Conservation (phyloP, 2,888 invertebrate species). For the Anoplius nigerrimus region DNA sequence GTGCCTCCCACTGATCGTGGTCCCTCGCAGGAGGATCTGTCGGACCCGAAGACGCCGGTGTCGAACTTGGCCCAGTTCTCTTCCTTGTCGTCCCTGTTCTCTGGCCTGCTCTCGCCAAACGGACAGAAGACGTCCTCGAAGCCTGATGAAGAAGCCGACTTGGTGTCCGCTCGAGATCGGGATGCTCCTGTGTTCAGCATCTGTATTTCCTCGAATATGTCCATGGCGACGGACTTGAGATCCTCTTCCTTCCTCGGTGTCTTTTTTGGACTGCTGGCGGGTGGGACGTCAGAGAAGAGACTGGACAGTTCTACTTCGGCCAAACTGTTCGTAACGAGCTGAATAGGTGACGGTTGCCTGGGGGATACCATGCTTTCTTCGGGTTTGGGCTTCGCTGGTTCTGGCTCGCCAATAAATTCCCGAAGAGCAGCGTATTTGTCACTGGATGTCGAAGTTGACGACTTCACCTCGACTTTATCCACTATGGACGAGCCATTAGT, state of each 20-base stretch:
- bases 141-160: constrained; percentile 47
- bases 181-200: constrained; percentile 65
- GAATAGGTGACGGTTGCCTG: constrained; percentile 43
- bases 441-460: constrained; percentile 76
- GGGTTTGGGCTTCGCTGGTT: constrained; percentile 44
- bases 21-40: constrained; percentile 67
- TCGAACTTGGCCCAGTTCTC: constrained; percentile 74
- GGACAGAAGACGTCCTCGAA: constrained; percentile 70
- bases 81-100: constrained; percentile 61
- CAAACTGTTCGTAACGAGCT: constrained; percentile 36
- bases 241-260: constrained; percentile 57
- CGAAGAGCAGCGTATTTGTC: constrained; percentile 90
- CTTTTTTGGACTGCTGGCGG: constrained; percentile 57
- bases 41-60: constrained; percentile 63
- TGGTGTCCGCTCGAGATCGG: constrained; percentile 18
- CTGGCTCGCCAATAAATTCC: constrained; percentile 79
- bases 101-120: constrained; percentile 57
- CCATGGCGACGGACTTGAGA: constrained; percentile 59
- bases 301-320: constrained; percentile 67
- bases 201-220: constrained; percentile 72
- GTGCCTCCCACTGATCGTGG: constrained; percentile 74
- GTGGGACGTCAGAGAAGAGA: constrained; percentile 64
- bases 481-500: constrained; percentile 38
- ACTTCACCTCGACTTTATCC: constrained; percentile 75
- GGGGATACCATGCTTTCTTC: constrained; percentile 44